phyloP scores from a whole-genome alignment of 2,797 vertebrate genomes.

The Syngnathus rostellatus region DNA sequence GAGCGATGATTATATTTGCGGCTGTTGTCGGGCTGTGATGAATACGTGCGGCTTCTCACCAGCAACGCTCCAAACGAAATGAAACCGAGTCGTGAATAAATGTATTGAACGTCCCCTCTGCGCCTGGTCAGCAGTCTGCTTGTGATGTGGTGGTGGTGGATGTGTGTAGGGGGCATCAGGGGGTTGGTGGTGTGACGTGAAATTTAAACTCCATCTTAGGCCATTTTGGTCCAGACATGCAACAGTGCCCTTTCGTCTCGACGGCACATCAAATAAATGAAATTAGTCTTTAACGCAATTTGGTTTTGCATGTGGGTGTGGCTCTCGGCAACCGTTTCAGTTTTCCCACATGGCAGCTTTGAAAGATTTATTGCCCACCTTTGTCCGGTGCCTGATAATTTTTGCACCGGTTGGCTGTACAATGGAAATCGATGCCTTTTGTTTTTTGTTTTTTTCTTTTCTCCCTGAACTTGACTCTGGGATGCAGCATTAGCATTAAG shows the following conservation, averaged over 20 bases:
- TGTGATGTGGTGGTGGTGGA: conserved; percentile 27
- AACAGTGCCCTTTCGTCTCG: conserved; percentile 66
- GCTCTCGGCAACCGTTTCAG: no score
- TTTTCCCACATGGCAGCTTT: no score
- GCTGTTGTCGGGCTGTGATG: conserved; percentile 58
- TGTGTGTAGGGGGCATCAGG: not conserved
- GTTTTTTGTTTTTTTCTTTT: no score
- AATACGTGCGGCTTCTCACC: conserved; percentile 47
- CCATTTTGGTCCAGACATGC: conserved; percentile 68
- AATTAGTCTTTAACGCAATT: no score
- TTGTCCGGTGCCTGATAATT: no score
- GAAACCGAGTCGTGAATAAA: conserved; percentile 58
- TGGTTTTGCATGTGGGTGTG: no score
- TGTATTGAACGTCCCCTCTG: conserved; percentile 61
- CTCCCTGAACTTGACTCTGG: no score
- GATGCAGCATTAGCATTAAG: no score
- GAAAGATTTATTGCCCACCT: no score
- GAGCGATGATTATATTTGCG: conserved; percentile 47
- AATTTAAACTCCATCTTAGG: conserved; percentile 58
- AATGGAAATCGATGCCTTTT: no score
- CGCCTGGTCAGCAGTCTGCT: conserved; percentile 61
- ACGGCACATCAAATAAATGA: conserved; percentile 66
- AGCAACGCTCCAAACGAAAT: conserved; percentile 62
- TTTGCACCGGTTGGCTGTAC: no score
- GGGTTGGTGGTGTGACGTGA: conserved; percentile 43